These are phyloP conservation scores for Anneissia japonica DNA, from an alignment of 35 echinoderm and acorn worm genomes.

Conservation along the genomic window DNA sequence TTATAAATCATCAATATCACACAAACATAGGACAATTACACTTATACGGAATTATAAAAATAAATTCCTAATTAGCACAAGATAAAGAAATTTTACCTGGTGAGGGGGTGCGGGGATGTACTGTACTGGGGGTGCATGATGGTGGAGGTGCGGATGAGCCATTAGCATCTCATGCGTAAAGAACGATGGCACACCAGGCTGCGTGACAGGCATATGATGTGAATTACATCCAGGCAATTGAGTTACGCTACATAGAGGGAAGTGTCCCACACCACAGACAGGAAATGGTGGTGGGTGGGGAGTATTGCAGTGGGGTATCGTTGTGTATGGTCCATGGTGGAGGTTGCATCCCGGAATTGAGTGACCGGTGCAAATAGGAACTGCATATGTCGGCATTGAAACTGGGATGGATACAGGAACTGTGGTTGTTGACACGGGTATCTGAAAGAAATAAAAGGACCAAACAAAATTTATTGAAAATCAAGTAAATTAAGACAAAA, in stretches of 20 bases:
- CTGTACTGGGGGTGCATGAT: slow-evolving; percentile 57
- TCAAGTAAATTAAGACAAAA: no score
- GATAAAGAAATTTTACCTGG: slow-evolving; percentile 22
- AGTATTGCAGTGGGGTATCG: slow-evolving; percentile 34
- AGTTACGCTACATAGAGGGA: slow-evolving; percentile 76
- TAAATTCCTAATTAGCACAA: no score
- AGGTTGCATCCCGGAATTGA: slow-evolving; percentile 84
- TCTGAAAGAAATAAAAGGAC: slow-evolving; percentile 61
- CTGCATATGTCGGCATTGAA: slow-evolving; percentile 92
- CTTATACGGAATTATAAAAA: no score
- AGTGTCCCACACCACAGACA: slow-evolving; percentile 83
- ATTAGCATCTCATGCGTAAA: slow-evolving; percentile 24
- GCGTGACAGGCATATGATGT: slow-evolving; percentile 61
- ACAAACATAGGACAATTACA: no score
- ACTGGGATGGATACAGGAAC: slow-evolving; percentile 89
- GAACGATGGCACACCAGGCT: slow-evolving; percentile 53
- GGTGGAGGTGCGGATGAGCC: slow-evolving; percentile 57
- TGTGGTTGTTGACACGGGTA: slow-evolving; percentile 54
- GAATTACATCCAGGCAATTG: slow-evolving; percentile 87
- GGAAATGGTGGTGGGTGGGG: slow-evolving; percentile 58
- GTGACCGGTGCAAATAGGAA: slow-evolving; percentile 96
- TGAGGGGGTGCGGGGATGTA: slow-evolving; percentile 63
- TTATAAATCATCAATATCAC: no score
- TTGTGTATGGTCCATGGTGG: slow-evolving; percentile 59
- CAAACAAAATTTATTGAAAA: no score